Evolutionary conservation across 2,113 vertebrate genomes (phyloP), one percentile per base, ranked within the genome.

Genomic region (Daboia siamensis): DNA sequence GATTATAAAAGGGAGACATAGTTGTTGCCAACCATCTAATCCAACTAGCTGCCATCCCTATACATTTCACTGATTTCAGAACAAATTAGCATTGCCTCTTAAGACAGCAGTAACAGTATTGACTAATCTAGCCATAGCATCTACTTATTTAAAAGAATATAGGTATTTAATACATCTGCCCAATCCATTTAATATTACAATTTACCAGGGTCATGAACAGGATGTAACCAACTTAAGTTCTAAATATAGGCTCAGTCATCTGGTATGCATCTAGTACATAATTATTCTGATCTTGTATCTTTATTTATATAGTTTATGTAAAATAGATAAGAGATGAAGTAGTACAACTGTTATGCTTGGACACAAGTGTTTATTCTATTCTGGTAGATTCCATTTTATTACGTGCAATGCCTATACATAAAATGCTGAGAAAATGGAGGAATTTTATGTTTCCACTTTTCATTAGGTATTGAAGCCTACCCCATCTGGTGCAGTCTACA

Each of bases 61-160:
- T 57, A 44, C 39, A 57, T 80, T 92, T 56, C 87, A 80, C 69
- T 80, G 92, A 11, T 61, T 86, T 93, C 4, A 93, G 91, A 94
- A 57, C 3, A 92, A 57, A 69, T 69, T 69, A 69, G 11, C 24
- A 91, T 29, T 92, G 86, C 90, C 48, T 26, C 55, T 86, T 61
- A 61, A 55, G 26, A 86, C 44, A 89, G 69, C 10, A 56, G 23
- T 39, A 86, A 10, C 46, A 86, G 17, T 85, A 85, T 51, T 84
- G 54, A 51, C 13, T 59, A 85, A 57, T 51, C 69, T 23, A 33
- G 44, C 6, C 48, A 48, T 80, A 80, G 12, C n/a, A 39, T n/a
- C 24, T 44, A 54, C 44, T 12, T 11, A 46, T 86, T 24, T 86
- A 57, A n/a, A 52, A 46, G 39, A 13, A 88, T 33, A 12, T 33